A percentile compares a stretch with the other conserved stretches of the same genome.
phyloP scores from a whole-genome alignment of 1,140 invertebrate genomes.

The Pseudomyrmex gracilis region DNA sequence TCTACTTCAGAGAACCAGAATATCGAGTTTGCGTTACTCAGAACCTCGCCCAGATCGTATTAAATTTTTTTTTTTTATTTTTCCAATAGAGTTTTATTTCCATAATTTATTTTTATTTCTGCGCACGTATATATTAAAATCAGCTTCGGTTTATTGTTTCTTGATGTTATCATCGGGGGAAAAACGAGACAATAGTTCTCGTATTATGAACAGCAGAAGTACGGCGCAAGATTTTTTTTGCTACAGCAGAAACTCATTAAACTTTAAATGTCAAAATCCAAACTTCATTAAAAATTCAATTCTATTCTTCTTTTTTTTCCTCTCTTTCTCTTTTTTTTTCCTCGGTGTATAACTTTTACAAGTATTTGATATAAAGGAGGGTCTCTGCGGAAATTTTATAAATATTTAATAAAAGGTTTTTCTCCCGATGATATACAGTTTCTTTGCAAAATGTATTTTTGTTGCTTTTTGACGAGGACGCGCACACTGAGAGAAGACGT shows the following conservation, averaged over 20 bases:
- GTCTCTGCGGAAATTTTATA: background rate
- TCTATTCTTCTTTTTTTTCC: background rate
- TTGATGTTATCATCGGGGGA: too few species aligned
- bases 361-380: too few species aligned
- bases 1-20: background rate
- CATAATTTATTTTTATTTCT: too few species aligned
- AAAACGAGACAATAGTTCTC: too few species aligned
- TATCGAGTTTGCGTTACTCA: conserved; percentile 1
- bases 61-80: background rate
- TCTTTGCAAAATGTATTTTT: background rate
- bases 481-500: background rate
- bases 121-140: too few species aligned
- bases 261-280: background rate
- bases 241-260: background rate
- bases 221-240: too few species aligned
- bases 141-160: too few species aligned
- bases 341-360: too few species aligned
- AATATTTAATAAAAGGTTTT: background rate
- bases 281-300: conserved; percentile 23
- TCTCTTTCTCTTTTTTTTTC: too few species aligned
- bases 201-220: too few species aligned
- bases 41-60: background rate
- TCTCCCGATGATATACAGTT: background rate
- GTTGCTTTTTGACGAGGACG: background rate
- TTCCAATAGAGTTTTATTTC: too few species aligned